Evolutionary conservation across 2,797 vertebrate species (phyloP).

Genomic region (Odontamblyopus lacepedii): DNA sequence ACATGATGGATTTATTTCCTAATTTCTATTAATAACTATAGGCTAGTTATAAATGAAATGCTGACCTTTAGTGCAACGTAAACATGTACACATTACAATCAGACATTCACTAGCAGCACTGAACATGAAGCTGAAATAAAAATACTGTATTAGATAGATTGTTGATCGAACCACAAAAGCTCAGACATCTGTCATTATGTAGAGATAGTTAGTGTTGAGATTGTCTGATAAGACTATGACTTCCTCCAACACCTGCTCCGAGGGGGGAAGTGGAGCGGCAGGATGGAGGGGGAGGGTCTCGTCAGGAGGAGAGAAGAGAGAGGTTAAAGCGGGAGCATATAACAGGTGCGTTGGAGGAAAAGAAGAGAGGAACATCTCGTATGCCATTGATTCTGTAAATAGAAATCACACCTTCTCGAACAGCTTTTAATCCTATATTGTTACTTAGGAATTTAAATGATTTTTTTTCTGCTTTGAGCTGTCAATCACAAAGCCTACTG

Average conservation of each 20-base stretch:
- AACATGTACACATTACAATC: neutral
- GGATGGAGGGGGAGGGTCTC: slow-evolving; percentile 30
- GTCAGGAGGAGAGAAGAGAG: slow-evolving; percentile 26
- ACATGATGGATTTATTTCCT: neutral
- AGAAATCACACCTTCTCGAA: slow-evolving; percentile 64
- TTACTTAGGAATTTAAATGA: slow-evolving; percentile 28
- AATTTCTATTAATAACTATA: neutral
- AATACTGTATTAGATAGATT: neutral
- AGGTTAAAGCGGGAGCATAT: slow-evolving; percentile 29
- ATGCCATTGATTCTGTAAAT: slow-evolving; percentile 51
- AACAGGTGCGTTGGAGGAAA: slow-evolving; percentile 58
- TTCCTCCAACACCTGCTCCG: slow-evolving; percentile 69
- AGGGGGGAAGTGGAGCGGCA: slow-evolving; percentile 39
- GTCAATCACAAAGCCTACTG: slow-evolving; percentile 35
- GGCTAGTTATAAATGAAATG: neutral
- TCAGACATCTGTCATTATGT: slow-evolving; percentile 43
- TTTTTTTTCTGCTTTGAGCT: slow-evolving; percentile 21
- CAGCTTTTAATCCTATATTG: slow-evolving; percentile 27
- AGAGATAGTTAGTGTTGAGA: slow-evolving; percentile 55
- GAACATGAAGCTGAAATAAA: neutral
- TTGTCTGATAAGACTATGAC: slow-evolving; percentile 59
- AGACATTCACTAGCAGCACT: neutral
- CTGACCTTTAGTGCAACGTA: neutral
- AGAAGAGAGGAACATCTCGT: slow-evolving; percentile 26
- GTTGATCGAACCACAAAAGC: slow-evolving; percentile 10